A percentile compares a stretch with the other conserved stretches of the same genome.
Conservation (phyloP, 2,797 vertebrate genomes). For the Chaenodraco wilsoni region DNA sequence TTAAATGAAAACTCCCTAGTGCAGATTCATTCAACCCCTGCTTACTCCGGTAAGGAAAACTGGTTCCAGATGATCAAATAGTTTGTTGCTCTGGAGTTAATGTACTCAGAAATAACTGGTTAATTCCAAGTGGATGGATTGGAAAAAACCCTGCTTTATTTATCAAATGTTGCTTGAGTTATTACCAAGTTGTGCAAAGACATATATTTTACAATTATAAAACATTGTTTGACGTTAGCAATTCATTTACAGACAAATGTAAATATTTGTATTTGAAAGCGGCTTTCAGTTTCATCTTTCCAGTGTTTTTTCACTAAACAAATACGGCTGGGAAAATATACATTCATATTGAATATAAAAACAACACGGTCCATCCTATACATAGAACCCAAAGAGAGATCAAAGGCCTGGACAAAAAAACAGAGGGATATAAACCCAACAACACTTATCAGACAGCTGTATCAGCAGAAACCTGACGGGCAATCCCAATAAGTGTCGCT, state of each 20-base stretch:
- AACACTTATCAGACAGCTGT: conserved; percentile 76
- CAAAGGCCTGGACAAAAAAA: conserved; percentile 43
- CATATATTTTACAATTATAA: background rate
- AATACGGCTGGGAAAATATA: conserved; percentile 33
- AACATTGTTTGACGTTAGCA: conserved; percentile 1
- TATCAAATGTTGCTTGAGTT: conserved; percentile 18
- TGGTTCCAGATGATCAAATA: conserved; percentile 7
- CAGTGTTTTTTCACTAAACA: conserved; percentile 10
- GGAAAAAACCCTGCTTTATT: conserved; percentile 1
- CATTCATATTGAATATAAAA: conserved; percentile 33
- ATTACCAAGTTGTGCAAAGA: background rate
- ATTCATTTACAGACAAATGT: conserved; percentile 25
- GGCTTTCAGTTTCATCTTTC: background rate
- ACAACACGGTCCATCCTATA: background rate
- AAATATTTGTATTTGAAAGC: background rate
- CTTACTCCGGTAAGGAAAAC: background rate
- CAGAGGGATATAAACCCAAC: conserved; percentile 64
- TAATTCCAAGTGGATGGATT: conserved; percentile 23
- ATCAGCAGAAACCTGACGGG: conserved; percentile 76
- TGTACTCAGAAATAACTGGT: conserved; percentile 10
- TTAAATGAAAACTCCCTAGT: conserved; percentile 15
- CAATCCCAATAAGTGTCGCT: conserved; percentile 81
- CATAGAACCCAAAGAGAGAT: conserved; percentile 32
- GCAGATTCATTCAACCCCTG: conserved; percentile 21
- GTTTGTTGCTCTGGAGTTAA: conserved; percentile 4